Evolutionary conservation across 2,113 vertebrate species (phyloP).

Genomic region (Oxygymnocypris stewartii): DNA sequence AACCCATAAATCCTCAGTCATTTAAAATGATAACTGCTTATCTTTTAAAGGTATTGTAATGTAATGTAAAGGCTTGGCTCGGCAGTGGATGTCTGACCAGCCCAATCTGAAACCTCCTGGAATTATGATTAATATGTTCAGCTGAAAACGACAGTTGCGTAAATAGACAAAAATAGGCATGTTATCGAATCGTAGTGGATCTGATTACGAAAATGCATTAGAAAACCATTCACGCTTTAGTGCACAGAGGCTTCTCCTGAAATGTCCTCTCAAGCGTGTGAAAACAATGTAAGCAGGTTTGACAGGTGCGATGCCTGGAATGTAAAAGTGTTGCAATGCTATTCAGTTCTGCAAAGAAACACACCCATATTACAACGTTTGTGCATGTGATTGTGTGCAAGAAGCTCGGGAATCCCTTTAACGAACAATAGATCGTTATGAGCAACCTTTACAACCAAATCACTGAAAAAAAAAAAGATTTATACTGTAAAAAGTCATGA

Average conservation of each 20-base stretch:
- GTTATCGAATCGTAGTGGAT: neutral
- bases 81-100: neutral
- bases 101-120: neutral
- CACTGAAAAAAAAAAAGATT: too few relatives aligned
- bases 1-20: too few relatives aligned
- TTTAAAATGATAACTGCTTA: too few relatives aligned
- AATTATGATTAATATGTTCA: neutral
- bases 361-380: neutral
- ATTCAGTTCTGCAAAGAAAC: neutral
- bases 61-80: neutral
- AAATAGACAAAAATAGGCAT: neutral
- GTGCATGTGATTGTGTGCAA: constrained; percentile 44
- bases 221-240: neutral
- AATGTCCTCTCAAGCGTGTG: neutral
- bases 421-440: neutral
- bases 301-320: constrained; percentile 1
- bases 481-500: too few relatives aligned
- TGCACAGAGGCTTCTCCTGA: neutral
- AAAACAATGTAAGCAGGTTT: neutral
- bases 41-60: too few relatives aligned
- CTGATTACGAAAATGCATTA: neutral
- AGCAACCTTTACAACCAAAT: neutral
- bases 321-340: neutral
- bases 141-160: neutral
- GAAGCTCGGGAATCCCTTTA: neutral